Evolutionary conservation across 2,888 invertebrate genomes (phyloP), one percentile per base, ranked within the genome.

Genomic region (Cepaea hortensis): DNA sequence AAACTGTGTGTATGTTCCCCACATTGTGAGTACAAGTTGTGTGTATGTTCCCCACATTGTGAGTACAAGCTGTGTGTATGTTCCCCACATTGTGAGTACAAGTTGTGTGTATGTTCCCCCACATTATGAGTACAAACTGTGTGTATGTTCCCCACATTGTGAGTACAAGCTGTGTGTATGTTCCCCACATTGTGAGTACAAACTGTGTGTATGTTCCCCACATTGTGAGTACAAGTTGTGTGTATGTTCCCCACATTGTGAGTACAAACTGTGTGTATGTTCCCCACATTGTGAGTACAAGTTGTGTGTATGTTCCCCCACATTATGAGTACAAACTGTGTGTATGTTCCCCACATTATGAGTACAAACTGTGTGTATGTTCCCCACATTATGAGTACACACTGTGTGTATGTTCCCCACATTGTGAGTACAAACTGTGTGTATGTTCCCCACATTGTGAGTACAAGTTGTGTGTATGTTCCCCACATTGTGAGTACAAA

Each of bases 181-280:
- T 6, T 55, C 55, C 11, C 55, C 55, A 55, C 55, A 55, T 55
- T 55, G 55, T 55, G 55, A 55, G 55, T 55, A 0, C 55, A 55
- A 6, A 2, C 55, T 55, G 55, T 68, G n/a, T n/a, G n/a, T 68
- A 15, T 68, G n/a, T n/a, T 93, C 98, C 98, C 11, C 98, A 97
- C 94, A 98, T 99, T 95, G 98, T 72, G 72, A 23, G 23, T n/a
- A 68, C 68, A 68, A 5, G 13, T 3, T 20, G 68, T 68, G 18
- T 3, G 68, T 68, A 95, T 98, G 98, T 93, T 11, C 98, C 98
- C 11, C 98, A 97, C 94, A 98, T 99, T 95, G 98, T 98, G 96
- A 96, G 97, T 96, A 23, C 23, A 9, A n/a, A 0, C 9, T 23
- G 20, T 72, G 2, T 72, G n/a, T 68, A 11, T 68, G 6, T 18